Conservation (phyloP, 2,113 vertebrate genomes). For the Cephalopterus ornatus region DNA sequence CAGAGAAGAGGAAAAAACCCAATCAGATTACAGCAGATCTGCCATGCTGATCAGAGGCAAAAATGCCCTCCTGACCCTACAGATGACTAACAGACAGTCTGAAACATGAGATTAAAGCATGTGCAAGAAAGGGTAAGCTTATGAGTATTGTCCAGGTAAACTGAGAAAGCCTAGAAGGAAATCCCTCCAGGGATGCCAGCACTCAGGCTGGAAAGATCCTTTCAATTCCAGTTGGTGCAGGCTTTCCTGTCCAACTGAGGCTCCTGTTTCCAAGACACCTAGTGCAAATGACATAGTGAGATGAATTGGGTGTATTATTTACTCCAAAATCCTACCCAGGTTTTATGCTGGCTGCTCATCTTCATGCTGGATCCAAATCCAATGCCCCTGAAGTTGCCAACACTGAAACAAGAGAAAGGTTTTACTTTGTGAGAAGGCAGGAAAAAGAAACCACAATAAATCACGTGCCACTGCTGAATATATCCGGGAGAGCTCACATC, state of each 20-base stretch:
- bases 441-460: neutral
- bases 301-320: neutral
- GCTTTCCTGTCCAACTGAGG: neutral
- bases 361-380: neutral
- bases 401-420: neutral
- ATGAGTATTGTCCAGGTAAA: neutral
- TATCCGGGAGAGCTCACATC: neutral
- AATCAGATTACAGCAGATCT: neutral
- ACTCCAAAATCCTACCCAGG: neutral
- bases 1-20: neutral
- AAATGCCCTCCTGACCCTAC: neutral
- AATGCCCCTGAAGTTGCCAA: neutral
- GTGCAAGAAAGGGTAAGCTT: neutral
- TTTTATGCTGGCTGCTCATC: constrained; percentile 33
- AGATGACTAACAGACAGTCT: neutral
- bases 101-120: neutral
- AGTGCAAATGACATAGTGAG: neutral
- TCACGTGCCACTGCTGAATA: neutral
- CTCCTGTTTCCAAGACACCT: constrained; percentile 6
- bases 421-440: neutral
- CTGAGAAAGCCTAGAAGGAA: constrained; percentile 20
- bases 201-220: neutral
- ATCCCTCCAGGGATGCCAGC: neutral
- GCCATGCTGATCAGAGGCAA: neutral
- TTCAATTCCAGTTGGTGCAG: neutral